phyloP scores from a whole-genome alignment of 2,113 vertebrate species.

The Osmerus mordax region DNA sequence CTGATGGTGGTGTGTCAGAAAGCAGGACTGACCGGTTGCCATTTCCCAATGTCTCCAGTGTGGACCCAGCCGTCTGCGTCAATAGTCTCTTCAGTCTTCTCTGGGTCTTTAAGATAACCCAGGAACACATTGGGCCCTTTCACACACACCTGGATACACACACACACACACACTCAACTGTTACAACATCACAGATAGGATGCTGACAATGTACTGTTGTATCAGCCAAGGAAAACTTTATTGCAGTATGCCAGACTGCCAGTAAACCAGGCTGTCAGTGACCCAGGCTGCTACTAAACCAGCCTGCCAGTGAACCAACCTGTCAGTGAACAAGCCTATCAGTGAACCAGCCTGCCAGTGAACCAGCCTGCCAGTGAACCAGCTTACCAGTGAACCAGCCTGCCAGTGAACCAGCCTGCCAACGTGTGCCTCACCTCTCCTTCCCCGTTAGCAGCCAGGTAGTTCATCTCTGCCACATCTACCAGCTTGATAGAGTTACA shows the following conservation, averaged over 20 bases:
- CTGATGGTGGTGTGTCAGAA: too few species aligned
- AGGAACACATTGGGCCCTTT: conserved; percentile 92
- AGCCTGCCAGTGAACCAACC: not conserved
- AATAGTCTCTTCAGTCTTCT: conserved; percentile 84
- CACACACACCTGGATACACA: conserved; percentile 80
- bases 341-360: not conserved
- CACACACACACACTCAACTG: not conserved
- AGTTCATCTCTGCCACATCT: conserved; percentile 96
- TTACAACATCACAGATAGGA: too few species aligned
- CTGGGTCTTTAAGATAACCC: conserved; percentile 91
- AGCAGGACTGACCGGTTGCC: conserved; percentile 85
- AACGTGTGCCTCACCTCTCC: conserved; percentile 82
- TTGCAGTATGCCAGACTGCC: too few species aligned
- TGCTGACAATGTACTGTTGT: too few species aligned
- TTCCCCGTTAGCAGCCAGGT: conserved; percentile 85
- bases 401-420: not conserved
- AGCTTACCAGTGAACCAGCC: too few species aligned
- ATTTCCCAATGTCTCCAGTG: conserved; percentile 94
- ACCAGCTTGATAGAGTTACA: conserved; percentile 87
- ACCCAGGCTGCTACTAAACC: not conserved
- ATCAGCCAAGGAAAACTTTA: too few species aligned
- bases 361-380: too few species aligned
- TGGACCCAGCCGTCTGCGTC: conserved; percentile 93
- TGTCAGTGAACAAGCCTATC: not conserved
- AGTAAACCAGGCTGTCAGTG: too few species aligned